Evolutionary conservation across 2,113 vertebrate species (phyloP).

Genomic region (Pithys albifrons): DNA sequence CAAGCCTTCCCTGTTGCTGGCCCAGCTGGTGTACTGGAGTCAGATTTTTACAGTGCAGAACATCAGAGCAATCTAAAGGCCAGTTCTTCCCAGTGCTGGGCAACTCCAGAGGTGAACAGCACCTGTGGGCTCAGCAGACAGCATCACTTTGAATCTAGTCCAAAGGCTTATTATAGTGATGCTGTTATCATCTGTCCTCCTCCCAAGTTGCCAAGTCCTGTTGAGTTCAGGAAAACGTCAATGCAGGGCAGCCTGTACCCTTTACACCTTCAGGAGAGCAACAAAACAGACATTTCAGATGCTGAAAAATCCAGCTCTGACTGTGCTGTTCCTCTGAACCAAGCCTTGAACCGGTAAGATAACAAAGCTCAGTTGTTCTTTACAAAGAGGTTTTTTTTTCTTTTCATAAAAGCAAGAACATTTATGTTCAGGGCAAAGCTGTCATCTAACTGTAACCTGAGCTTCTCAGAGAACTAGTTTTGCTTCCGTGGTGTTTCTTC

Average conservation of each 20-base stretch:
- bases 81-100: not conserved
- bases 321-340: not conserved
- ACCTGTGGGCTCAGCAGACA: not conserved
- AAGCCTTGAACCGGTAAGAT: not conserved
- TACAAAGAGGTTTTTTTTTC: not conserved
- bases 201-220: not conserved
- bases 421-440: not conserved
- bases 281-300: not conserved
- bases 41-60: not conserved
- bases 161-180: not conserved
- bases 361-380: not conserved
- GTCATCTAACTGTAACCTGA: not conserved
- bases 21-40: not conserved
- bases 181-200: not conserved
- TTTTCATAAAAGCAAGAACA: not conserved
- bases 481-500: not conserved
- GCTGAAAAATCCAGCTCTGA: not conserved
- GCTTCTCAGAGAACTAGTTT: not conserved
- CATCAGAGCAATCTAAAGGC: not conserved
- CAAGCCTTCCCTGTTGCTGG: not conserved
- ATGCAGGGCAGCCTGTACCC: not conserved
- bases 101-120: not conserved
- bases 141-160: not conserved
- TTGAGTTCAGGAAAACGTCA: not conserved
- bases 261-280: not conserved